phyloP scores from a whole-genome alignment of 2,888 invertebrate species.

The Gnatocerus cornutus region DNA sequence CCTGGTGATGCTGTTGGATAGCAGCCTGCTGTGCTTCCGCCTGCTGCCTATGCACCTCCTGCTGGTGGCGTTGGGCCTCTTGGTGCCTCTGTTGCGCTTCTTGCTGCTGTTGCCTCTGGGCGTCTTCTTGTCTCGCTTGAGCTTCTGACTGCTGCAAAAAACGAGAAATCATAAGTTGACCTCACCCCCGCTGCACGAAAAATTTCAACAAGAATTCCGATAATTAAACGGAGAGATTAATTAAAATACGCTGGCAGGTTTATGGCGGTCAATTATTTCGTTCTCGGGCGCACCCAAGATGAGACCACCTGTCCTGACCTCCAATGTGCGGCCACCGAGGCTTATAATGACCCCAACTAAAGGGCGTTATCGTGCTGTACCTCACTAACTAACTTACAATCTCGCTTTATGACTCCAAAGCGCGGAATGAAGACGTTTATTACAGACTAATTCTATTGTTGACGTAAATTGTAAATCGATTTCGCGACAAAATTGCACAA shows the following conservation, averaged over 20 bases:
- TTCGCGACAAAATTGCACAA: slow-evolving; percentile 12
- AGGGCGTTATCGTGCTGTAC: slow-evolving; percentile 43
- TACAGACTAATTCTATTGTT: slow-evolving; percentile 22
- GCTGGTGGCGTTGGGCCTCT: slow-evolving; percentile 59
- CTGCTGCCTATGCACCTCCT: slow-evolving; percentile 60
- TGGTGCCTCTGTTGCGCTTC: slow-evolving; percentile 60
- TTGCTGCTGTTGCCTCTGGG: slow-evolving; percentile 65
- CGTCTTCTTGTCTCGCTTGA: slow-evolving; percentile 64
- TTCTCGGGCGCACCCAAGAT: slow-evolving; percentile 58
- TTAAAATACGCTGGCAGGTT: slow-evolving; percentile 35
- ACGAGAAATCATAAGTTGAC: not conserved
- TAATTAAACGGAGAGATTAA: slow-evolving; percentile 20
- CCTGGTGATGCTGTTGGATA: slow-evolving; percentile 30
- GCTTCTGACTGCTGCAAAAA: slow-evolving; percentile 58
- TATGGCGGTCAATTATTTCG: slow-evolving; percentile 41
- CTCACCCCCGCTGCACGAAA: slow-evolving; percentile 5
- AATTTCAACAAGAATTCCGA: slow-evolving; percentile 17
- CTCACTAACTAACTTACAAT: slow-evolving; percentile 42
- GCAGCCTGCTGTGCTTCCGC: slow-evolving; percentile 61
- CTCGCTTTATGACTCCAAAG: slow-evolving; percentile 25
- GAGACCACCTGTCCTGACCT: slow-evolving; percentile 67
- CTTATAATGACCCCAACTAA: slow-evolving; percentile 62
- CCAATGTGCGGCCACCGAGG: slow-evolving; percentile 57
- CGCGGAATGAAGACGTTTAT: slow-evolving; percentile 4
- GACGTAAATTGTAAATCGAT: slow-evolving; percentile 18